Evolutionary conservation across 2,113 vertebrate genomes (phyloP).

Genomic region (Penelope pileata): DNA sequence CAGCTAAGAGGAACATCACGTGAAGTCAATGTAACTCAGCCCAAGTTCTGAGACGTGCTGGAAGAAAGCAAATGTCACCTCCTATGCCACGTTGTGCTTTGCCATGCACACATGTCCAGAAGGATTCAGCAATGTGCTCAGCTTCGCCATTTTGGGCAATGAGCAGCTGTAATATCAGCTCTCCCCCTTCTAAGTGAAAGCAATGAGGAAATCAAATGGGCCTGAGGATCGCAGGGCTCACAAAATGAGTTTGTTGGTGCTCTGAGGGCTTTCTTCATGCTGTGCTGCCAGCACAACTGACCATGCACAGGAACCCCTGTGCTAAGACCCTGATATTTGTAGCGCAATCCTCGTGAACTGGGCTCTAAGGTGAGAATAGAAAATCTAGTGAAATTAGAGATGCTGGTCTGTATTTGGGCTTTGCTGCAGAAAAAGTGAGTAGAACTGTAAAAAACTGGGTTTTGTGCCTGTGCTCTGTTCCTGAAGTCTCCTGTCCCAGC

Average conservation of each 20-base stretch:
- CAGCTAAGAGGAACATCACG: background rate
- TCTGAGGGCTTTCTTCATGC: background rate
- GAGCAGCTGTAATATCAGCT: background rate
- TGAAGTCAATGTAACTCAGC: background rate
- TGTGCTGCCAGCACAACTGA: background rate
- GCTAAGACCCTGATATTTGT: background rate
- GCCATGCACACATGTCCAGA: background rate
- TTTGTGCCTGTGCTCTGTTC: background rate
- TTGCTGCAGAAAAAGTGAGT: background rate
- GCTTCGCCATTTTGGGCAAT: background rate
- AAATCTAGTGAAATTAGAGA: background rate
- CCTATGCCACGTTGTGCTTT: background rate
- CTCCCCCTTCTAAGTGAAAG: background rate
- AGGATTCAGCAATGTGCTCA: background rate
- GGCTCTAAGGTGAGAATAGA: background rate
- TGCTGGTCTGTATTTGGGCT: background rate
- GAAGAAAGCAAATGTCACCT: background rate
- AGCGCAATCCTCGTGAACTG: background rate
- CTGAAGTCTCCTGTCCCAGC: background rate
- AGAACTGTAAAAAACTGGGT: background rate
- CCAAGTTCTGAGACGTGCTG: background rate
- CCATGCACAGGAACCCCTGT: background rate
- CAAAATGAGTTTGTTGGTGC: background rate
- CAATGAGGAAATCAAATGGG: background rate
- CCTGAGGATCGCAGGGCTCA: background rate